Evolutionary conservation across 2,888 invertebrate species (phyloP), one percentile per base, ranked within the genome.

Genomic region (Xanthorhoe spadicearia): DNA sequence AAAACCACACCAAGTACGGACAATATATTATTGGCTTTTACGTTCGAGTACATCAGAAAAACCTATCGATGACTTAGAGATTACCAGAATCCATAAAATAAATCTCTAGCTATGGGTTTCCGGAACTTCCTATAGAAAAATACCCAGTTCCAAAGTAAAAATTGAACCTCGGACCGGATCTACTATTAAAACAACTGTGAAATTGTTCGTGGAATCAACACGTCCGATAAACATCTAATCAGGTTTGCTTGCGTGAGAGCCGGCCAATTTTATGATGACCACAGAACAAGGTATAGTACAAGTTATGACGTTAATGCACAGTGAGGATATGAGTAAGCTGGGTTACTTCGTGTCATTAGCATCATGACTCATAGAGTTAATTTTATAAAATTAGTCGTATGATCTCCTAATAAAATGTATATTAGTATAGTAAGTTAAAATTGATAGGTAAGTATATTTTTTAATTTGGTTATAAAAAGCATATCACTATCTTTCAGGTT

Each of bases 161-260:
- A 48, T 15, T 32, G 52, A 52, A 57, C 43, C 48, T 59, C 58
- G 60, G 55, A 54, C 60, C 61, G 38, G 51, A 63, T 57, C 32
- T 32, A 32, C 65, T 23, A 23, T 23, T 23, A 23, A 49, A n/a
- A 62, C 52, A 54, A 46, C 63, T 60, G 46, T 63, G 61, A 52
- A 59, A 55, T 63, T 51, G 38, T 68, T 68, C 68, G 61, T 57
- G 50, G 68, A 68, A 68, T 64, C 64, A 61, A 46, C 63, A 64
- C 61, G 52, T 50, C 10, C 49, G 64, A 64, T 64, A 61, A 64
- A 53, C 68, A 68, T 68, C 68, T 68, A 64, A 64, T 68, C 68
- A 57, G 56, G 63, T 60, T 67, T 67, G 32, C 58, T 46, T 49
- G 50, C 61, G 55, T 50, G 62, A 51, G 62, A 62, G 19, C 15